Base-by-base conservation (phyloP, 2,888 invertebrate species). In the Drosophila buzzatii region DNA sequence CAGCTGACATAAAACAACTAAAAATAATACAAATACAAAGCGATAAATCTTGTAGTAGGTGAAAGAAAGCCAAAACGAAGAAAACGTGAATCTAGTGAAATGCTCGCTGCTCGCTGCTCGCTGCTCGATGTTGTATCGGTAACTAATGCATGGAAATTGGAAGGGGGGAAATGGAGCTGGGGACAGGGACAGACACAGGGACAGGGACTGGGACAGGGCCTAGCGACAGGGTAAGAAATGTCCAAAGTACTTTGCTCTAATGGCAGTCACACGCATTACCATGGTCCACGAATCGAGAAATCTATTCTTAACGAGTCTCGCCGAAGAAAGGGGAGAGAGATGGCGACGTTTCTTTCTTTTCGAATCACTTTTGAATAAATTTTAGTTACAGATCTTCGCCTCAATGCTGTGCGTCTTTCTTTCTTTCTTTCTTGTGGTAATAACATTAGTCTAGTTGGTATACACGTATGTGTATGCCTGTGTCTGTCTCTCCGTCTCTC, bases 31-130 rank as follows among this genome's bases (percentile, higher is more conserved):
- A 90, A 89, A 85, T 89, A 87, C 85, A 84, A 80, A 82, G 84
- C 89, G 75, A 90, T 90, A 90, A 90, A 90, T 90, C 90, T 90
- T 90, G 90, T 90, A 90, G 90, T 90, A 90, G 90, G 90, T 90
- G 90, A 90, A 90, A 90, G 88, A 89, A 79, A 88, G 85, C 76
- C 74, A 63, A 56, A 70, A 42, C 62, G 62, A 73, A 67, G 41
- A 56, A 67, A 72, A 61, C 60, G 44, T 68, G 69, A 62, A 63
- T 33, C 71, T 70, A 68, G 70, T 62, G 67, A 78, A 80, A 80
- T 47, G 47, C 47, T 67, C 27, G 23, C 3, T 23, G 23, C 23
- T 23, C 23, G 23, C 2, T 23, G 23, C 20, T 20, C 20, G 1
- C 20, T 10, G 68, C 58, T 57, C 8, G 79, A 65, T 73, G 80